Evolutionary conservation across 2,888 invertebrate species (phyloP).

Genomic region (Scaptomyza polygonia): DNA sequence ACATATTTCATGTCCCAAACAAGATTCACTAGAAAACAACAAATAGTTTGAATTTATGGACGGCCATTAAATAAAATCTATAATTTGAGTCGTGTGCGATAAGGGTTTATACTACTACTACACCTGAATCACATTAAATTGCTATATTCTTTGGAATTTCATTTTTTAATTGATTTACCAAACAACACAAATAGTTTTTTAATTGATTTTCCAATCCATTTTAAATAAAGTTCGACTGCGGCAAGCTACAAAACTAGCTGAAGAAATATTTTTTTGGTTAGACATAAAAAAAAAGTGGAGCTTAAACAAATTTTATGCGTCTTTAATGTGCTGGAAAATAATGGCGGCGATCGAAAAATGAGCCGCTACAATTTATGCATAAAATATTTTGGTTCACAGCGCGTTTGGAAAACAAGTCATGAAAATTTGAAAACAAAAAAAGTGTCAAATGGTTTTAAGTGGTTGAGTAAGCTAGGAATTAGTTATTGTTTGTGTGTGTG

Average conservation of each 20-base stretch:
- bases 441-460: conserved; percentile 67
- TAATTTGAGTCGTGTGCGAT: conserved; percentile 56
- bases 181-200: conserved; percentile 66
- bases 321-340: conserved; percentile 72
- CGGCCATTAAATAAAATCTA: conserved; percentile 58
- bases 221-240: neutral
- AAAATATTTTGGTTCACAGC: conserved; percentile 49
- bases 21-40: conserved; percentile 44
- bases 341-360: conserved; percentile 40
- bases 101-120: conserved; percentile 48
- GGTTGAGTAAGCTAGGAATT: conserved; percentile 19
- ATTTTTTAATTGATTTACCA: conserved; percentile 64
- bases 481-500: neutral
- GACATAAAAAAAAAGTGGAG: conserved; percentile 53
- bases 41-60: conserved; percentile 49
- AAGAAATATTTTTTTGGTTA: conserved; percentile 38
- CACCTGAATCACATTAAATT: conserved; percentile 59
- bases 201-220: conserved; percentile 63
- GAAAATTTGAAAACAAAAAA: conserved; percentile 64
- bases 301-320: conserved; percentile 66
- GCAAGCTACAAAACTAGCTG: conserved; percentile 19
- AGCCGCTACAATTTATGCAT: conserved; percentile 50
- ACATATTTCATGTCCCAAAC: conserved; percentile 29
- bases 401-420: conserved; percentile 64
- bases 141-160: conserved; percentile 73